Percentiles rank a stretch among this genome's conserved stretches.
Conservation (phyloP, 2,888 invertebrate genomes). For the Epirrhoe tristata region DNA sequence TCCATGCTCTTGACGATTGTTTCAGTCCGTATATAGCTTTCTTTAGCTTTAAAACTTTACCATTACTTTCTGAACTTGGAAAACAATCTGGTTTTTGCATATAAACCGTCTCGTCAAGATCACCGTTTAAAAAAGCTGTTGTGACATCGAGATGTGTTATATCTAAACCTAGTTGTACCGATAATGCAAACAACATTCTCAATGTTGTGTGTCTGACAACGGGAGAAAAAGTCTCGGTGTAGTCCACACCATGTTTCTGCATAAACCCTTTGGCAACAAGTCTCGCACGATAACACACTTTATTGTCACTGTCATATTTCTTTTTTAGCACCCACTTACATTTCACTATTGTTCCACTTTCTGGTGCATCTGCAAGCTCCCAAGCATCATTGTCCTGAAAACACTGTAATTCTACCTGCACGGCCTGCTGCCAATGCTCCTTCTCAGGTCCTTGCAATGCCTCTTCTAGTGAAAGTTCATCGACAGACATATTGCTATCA, state of each 20-base stretch:
- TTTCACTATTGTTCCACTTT: slow-evolving; percentile 33
- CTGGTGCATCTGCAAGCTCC: slow-evolving; percentile 37
- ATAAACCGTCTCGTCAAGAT: slow-evolving; percentile 36
- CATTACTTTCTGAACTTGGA: slow-evolving; percentile 27
- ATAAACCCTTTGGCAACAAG: slow-evolving; percentile 38
- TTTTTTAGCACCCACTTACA: slow-evolving; percentile 42
- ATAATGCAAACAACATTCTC: slow-evolving; percentile 33
- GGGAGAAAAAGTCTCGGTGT: slow-evolving; percentile 34
- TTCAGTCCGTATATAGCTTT: slow-evolving; percentile 47
- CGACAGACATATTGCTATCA: neutral
- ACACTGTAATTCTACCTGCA: slow-evolving; percentile 37
- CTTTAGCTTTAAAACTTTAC: slow-evolving; percentile 45
- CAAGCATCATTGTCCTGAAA: slow-evolving; percentile 44
- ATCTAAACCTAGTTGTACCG: slow-evolving; percentile 26
- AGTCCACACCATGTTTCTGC: slow-evolving; percentile 34
- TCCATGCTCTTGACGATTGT: slow-evolving; percentile 45
- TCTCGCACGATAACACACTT: slow-evolving; percentile 30
- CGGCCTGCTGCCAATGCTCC: slow-evolving; percentile 37
- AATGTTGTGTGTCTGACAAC: slow-evolving; percentile 34
- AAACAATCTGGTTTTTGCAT: too few species aligned
- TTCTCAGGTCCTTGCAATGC: slow-evolving; percentile 35
- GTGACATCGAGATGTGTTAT: slow-evolving; percentile 35
- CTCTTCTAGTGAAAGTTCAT: slow-evolving; percentile 4
- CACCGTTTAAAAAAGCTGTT: slow-evolving; percentile 34
- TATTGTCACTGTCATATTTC: slow-evolving; percentile 30